Conservation (phyloP, 2,113 vertebrate genomes). For the Limanda limanda region DNA sequence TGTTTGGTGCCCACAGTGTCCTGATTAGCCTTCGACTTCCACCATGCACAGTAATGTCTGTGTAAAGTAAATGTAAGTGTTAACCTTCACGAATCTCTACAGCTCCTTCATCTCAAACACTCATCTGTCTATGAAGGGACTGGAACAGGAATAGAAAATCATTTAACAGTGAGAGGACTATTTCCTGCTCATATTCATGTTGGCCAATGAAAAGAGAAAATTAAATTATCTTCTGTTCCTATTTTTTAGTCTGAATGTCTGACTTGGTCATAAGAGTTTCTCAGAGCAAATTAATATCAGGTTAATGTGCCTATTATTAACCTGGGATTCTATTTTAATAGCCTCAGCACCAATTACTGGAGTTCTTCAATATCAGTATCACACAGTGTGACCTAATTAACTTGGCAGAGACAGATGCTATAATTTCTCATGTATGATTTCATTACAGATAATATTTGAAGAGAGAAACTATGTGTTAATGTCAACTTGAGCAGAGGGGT, state of each 20-base stretch:
- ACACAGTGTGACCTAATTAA: conserved; percentile 57
- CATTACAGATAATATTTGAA: conserved; percentile 61
- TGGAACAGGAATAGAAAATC: conserved; percentile 37
- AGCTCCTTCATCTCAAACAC: conserved; percentile 3
- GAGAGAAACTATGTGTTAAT: conserved; percentile 36
- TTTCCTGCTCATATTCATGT: conserved; percentile 15
- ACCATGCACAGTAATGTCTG: background rate
- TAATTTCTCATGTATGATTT: conserved; percentile 33
- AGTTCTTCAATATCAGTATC: conserved; percentile 37
- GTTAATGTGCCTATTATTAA: conserved; percentile 69
- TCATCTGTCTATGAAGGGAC: conserved; percentile 10
- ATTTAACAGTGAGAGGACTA: conserved; percentile 10
- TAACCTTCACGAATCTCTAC: background rate
- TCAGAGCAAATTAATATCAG: conserved; percentile 51
- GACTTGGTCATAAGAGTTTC: conserved; percentile 45
- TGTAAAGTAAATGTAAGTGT: conserved; percentile 4
- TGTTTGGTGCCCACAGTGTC: too few species aligned
- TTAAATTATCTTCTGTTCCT: conserved; percentile 8
- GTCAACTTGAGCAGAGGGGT: background rate
- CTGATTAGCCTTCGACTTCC: background rate
- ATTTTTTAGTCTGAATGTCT: conserved; percentile 1
- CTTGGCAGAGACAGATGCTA: conserved; percentile 57
- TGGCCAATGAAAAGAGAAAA: conserved; percentile 5
- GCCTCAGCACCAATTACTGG: conserved; percentile 33
- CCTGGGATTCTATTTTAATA: conserved; percentile 66